Conservation (phyloP, 1,140 invertebrate species). For the Drosophila eugracilis region DNA sequence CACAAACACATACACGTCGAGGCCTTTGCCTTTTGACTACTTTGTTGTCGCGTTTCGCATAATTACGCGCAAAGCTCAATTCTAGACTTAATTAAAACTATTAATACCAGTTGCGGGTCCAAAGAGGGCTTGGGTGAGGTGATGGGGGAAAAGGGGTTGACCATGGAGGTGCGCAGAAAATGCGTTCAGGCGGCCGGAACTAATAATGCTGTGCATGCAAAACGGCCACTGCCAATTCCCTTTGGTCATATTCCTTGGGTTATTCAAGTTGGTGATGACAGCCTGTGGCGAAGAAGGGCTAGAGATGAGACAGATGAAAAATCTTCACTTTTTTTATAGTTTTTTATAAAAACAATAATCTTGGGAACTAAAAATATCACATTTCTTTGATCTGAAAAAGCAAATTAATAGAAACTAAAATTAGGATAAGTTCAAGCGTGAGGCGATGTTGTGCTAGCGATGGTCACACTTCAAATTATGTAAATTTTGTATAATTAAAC, state of each 20-base stretch:
- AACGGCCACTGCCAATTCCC: conserved; percentile 18
- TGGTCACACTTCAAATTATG: no score
- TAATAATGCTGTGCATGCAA: conserved; percentile 77
- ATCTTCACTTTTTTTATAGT: no score
- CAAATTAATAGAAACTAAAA: no score
- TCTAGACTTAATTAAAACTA: conserved; percentile 78
- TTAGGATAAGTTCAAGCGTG: no score
- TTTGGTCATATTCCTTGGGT: not conserved
- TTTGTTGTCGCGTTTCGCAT: conserved; percentile 71
- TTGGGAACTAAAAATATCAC: no score
- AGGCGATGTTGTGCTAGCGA: not conserved
- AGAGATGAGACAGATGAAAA: no score
- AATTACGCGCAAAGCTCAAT: conserved; percentile 79
- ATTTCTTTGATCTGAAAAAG: no score
- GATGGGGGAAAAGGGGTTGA: not conserved
- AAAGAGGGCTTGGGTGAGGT: not conserved
- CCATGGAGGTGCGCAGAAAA: conserved; percentile 59
- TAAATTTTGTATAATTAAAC: no score
- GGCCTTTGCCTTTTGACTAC: conserved; percentile 11
- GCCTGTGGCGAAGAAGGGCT: not conserved
- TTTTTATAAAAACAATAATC: no score
- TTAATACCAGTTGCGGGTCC: conserved; percentile 42
- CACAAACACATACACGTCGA: not conserved
- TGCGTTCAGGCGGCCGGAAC: conserved; percentile 81
- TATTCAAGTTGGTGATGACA: not conserved